Conservation (phyloP, 2,888 invertebrate species). For the Apotomis turbidana region DNA sequence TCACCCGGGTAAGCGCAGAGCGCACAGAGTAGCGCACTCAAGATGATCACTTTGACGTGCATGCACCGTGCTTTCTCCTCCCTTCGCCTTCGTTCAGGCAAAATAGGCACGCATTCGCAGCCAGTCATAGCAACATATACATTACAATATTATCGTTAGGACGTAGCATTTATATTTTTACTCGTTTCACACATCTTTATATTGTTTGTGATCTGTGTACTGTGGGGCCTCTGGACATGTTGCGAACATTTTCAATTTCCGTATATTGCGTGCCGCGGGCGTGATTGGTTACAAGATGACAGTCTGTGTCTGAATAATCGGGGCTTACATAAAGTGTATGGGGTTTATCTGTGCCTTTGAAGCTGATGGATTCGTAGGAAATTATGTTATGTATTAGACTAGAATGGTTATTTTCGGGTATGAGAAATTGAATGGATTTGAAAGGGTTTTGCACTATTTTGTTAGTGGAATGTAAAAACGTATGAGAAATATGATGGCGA, state of each 20-base stretch:
- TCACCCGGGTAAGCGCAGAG: constrained; percentile 25
- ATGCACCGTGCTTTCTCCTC: too few species aligned
- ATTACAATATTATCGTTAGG: too few species aligned
- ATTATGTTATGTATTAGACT: constrained; percentile 29
- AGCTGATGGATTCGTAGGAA: constrained; percentile 31
- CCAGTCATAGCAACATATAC: too few species aligned
- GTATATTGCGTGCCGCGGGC: constrained; percentile 40
- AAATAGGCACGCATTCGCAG: too few species aligned
- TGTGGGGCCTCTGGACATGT: constrained; percentile 30
- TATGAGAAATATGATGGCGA: constrained; percentile 6
- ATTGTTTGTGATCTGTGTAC: constrained; percentile 12
- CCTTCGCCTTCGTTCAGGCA: too few species aligned
- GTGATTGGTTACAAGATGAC: constrained; percentile 38
- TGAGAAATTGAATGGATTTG: constrained; percentile 19
- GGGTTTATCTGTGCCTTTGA: constrained; percentile 20
- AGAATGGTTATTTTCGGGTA: neutral
- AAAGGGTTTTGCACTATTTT: neutral
- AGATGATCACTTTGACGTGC: too few species aligned
- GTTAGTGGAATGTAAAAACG: neutral
- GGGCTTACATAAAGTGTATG: constrained; percentile 34
- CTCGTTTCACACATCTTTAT: too few species aligned
- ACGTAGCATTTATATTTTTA: too few species aligned
- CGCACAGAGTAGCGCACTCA: constrained; percentile 10
- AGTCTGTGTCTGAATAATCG: constrained; percentile 32
- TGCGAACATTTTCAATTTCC: constrained; percentile 42